Evolutionary conservation across 2,888 invertebrate genomes (phyloP).

Genomic region (Drosophila parthenogenetica): DNA sequence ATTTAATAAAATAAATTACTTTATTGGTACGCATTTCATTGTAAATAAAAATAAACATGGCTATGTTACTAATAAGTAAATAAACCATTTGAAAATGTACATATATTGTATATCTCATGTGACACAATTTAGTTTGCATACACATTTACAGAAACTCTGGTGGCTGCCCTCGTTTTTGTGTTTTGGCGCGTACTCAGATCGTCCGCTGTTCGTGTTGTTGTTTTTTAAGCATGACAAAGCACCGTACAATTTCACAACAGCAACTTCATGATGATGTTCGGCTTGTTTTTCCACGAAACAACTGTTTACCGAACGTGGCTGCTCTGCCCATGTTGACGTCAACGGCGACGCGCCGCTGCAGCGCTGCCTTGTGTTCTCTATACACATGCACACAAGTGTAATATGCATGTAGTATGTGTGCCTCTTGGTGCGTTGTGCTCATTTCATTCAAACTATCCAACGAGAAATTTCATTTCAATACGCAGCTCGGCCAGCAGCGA

Average conservation of each 20-base stretch:
- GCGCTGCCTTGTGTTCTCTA: constrained; percentile 52
- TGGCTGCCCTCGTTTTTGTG: constrained; percentile 63
- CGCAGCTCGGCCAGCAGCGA: constrained; percentile 59
- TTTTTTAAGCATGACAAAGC: constrained; percentile 76
- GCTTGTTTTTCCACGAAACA: constrained; percentile 80
- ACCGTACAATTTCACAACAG: constrained; percentile 82
- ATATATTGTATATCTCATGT: background rate
- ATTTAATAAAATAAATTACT: too few species aligned
- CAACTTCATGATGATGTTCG: constrained; percentile 79
- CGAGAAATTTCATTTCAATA: constrained; percentile 83
- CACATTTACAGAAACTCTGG: background rate
- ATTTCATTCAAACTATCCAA: constrained; percentile 70
- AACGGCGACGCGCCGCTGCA: constrained; percentile 35
- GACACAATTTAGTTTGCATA: background rate
- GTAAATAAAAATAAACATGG: too few species aligned
- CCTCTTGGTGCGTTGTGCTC: constrained; percentile 56
- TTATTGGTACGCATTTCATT: too few species aligned
- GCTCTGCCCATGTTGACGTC: constrained; percentile 58
- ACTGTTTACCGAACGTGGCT: constrained; percentile 76
- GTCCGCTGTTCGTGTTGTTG: constrained; percentile 49
- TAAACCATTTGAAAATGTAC: background rate
- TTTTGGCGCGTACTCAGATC: constrained; percentile 69
- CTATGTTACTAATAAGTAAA: too few species aligned
- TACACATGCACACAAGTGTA: background rate
- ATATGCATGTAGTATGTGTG: constrained; percentile 12